Conservation (phyloP, 2,797 vertebrate species). For the Nannoperca obscura region DNA sequence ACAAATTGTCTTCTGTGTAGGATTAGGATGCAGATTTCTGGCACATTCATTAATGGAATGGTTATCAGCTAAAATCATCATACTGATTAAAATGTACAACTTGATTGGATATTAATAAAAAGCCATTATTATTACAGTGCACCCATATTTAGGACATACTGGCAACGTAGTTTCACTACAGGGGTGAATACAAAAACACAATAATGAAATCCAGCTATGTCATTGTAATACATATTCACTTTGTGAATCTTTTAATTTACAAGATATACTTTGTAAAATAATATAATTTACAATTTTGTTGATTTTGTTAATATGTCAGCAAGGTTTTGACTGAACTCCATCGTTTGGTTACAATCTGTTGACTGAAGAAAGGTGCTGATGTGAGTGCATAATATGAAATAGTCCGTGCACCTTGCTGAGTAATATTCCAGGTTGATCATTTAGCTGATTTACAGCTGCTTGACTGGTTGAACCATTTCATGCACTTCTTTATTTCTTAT, state of each 20-base stretch:
- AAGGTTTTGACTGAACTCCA: not conserved
- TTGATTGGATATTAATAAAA: slow-evolving; percentile 49
- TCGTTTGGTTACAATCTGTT: not conserved
- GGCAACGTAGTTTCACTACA: not conserved
- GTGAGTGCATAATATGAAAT: not conserved
- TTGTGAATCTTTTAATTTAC: not conserved
- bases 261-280: not conserved
- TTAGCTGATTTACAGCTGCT: slow-evolving; percentile 15
- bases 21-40: slow-evolving; percentile 56
- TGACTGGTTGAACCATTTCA: slow-evolving; percentile 5
- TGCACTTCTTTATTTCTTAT: not conserved
- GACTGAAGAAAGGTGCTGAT: not conserved
- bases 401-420: not conserved
- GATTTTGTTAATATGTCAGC: not conserved
- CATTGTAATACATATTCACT: not conserved
- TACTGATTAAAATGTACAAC: slow-evolving; percentile 41
- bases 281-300: not conserved
- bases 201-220: not conserved
- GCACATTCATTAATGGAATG: slow-evolving; percentile 57
- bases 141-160: slow-evolving; percentile 8
- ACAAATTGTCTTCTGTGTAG: slow-evolving; percentile 29
- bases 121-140: slow-evolving; percentile 19
- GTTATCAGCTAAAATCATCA: slow-evolving; percentile 56
- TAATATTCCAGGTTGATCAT: slow-evolving; percentile 5
- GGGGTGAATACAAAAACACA: not conserved